A percentile compares a stretch with the other conserved stretches of the same genome.
These are phyloP conservation scores for Trichacis sp. DNA, from an alignment of 2,888 invertebrate species.

Conservation along the genomic window DNA sequence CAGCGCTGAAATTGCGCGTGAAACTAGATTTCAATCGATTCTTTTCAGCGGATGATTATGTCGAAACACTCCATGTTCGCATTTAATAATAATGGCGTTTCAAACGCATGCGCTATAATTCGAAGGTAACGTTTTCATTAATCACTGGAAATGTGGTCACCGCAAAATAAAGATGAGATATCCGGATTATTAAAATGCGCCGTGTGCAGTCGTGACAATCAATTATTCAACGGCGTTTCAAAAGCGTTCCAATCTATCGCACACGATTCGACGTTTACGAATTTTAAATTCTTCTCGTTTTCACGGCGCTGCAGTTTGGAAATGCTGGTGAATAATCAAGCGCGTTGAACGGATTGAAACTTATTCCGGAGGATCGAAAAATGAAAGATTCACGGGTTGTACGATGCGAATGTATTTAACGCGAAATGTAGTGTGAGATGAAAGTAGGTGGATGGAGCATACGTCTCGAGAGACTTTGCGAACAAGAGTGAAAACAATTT, in stretches of 20 bases:
- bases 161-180: background rate
- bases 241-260: background rate
- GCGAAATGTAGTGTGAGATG: background rate
- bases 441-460: background rate
- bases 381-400: constrained; percentile 1
- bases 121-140: background rate
- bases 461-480: too few species aligned
- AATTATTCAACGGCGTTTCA: constrained; percentile 4
- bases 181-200: background rate
- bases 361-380: background rate
- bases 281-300: constrained; percentile 6
- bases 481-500: background rate
- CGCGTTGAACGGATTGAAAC: constrained; percentile 3
- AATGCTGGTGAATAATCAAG: background rate
- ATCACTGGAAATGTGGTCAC: background rate
- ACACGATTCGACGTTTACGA: background rate
- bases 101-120: background rate
- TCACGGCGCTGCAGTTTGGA: background rate
- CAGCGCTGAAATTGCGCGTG: background rate
- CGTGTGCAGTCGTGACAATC: background rate
- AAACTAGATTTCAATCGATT: background rate
- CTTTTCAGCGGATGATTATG: background rate
- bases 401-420: background rate
- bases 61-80: background rate
- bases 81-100: too few species aligned